A percentile compares a stretch with the other conserved stretches of the same genome.
Evolutionary conservation across 2,113 vertebrate species (phyloP).

Genomic region (Rhynchomys soricoides): DNA sequence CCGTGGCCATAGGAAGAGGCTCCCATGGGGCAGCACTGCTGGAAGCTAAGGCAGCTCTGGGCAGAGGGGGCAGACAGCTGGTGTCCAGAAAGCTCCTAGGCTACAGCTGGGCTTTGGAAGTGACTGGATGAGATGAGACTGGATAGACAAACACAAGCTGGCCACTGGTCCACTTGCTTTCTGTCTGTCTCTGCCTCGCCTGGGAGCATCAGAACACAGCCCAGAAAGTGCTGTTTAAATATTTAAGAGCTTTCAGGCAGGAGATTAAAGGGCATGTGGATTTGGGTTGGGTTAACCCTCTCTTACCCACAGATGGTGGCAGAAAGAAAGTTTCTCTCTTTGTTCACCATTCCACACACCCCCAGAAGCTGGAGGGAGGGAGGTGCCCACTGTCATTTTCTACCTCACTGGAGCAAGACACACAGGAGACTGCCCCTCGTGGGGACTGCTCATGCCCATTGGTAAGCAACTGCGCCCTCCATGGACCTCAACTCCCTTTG

Average conservation of each 20-base stretch:
- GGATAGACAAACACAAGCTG: neutral
- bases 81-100: neutral
- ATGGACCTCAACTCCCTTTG: neutral
- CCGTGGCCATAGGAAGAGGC: neutral
- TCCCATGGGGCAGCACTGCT: accelerated
- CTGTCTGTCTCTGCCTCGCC: neutral
- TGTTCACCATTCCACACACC: neutral
- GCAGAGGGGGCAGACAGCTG: neutral
- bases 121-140: neutral
- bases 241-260: neutral
- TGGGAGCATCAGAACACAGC: neutral
- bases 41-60: neutral
- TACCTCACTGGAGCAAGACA: neutral
- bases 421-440: neutral
- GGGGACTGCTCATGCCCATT: too few species aligned
- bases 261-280: neutral
- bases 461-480: neutral
- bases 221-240: neutral
- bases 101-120: neutral
- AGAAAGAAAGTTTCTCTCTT: neutral
- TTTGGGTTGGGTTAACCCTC: neutral
- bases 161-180: neutral
- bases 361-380: neutral
- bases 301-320: neutral
- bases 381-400: neutral